Percentiles rank a stretch among this genome's conserved stretches.
phyloP scores from a whole-genome alignment of 2,888 invertebrate species.

The Eueremaeus valkanovi region DNA sequence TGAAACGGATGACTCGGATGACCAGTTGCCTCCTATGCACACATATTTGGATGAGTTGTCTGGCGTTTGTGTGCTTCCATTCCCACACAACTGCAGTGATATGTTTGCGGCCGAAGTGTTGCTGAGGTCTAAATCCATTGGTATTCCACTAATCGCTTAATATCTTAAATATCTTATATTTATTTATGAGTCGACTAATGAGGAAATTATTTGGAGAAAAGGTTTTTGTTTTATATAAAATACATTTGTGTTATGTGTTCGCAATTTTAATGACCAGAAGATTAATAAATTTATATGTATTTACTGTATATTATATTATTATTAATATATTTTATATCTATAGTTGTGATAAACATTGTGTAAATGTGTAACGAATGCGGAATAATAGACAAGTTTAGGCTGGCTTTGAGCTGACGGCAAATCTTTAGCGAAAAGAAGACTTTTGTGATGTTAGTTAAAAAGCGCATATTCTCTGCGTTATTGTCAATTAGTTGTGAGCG shows the following conservation, averaged over 20 bases:
- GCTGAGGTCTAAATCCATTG: not conserved
- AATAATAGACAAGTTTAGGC: slow-evolving; percentile 20
- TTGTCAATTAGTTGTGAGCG: not conserved
- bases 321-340: not conserved
- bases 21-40: not conserved
- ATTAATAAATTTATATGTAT: not conserved
- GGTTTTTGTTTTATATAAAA: not conserved
- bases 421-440: not conserved
- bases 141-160: not conserved
- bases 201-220: not conserved
- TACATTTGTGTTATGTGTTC: not conserved
- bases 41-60: slow-evolving; percentile 4
- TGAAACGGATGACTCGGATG: not conserved
- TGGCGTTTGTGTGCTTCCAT: not conserved
- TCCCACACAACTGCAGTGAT: not conserved
- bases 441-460: not conserved
- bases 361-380: not conserved
- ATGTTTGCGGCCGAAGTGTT: slow-evolving; percentile 2
- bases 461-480: slow-evolving; percentile 18
- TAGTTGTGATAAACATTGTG: not conserved
- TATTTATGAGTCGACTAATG: slow-evolving; percentile 5
- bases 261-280: too few relatives aligned
- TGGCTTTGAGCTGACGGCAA: not conserved
- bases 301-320: not conserved
- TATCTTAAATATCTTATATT: not conserved